These are phyloP conservation scores for Matsumyia berberina DNA, from an alignment of 2,888 invertebrate species.

Conservation along the genomic window DNA sequence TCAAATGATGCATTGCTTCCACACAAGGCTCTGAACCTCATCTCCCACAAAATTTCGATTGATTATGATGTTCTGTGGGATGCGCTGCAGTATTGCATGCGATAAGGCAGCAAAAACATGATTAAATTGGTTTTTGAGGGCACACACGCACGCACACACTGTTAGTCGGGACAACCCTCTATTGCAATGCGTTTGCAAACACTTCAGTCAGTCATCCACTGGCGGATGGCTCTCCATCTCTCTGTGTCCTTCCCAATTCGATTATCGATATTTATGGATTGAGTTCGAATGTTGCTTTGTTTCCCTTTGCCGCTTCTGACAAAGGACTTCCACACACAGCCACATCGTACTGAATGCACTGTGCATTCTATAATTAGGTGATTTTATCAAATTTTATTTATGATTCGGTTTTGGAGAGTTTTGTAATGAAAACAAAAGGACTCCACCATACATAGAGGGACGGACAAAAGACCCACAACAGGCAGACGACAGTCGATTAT, in stretches of 20 bases:
- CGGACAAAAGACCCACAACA: constrained; percentile 26
- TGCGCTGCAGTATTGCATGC: constrained; percentile 74
- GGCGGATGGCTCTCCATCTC: constrained; percentile 48
- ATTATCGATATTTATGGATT: constrained; percentile 82
- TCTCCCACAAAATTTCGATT: constrained; percentile 37
- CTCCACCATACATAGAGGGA: constrained; percentile 8
- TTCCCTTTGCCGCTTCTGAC: constrained; percentile 33
- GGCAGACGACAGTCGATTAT: constrained; percentile 69
- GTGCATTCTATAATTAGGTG: constrained; percentile 79
- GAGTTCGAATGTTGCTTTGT: constrained; percentile 75
- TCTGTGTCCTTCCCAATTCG: constrained; percentile 76
- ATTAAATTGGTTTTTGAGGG: constrained; percentile 73
- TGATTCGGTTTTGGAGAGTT: constrained; percentile 74
- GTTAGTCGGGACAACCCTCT: constrained; percentile 26
- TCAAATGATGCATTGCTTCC: constrained; percentile 69
- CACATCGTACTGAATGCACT: constrained; percentile 61
- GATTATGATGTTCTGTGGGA: constrained; percentile 70
- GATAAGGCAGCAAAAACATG: constrained; percentile 76
- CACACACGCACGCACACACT: constrained; percentile 23
- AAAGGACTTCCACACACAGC: constrained; percentile 36
- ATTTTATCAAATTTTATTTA: constrained; percentile 79
- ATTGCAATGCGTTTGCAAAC: constrained; percentile 52
- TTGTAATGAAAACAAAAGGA: constrained; percentile 69
- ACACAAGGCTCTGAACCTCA: neutral
- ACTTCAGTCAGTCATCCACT: constrained; percentile 53